Base-by-base conservation (phyloP, 2,888 invertebrate genomes). In the Mesopsocus fuscifrons region DNA sequence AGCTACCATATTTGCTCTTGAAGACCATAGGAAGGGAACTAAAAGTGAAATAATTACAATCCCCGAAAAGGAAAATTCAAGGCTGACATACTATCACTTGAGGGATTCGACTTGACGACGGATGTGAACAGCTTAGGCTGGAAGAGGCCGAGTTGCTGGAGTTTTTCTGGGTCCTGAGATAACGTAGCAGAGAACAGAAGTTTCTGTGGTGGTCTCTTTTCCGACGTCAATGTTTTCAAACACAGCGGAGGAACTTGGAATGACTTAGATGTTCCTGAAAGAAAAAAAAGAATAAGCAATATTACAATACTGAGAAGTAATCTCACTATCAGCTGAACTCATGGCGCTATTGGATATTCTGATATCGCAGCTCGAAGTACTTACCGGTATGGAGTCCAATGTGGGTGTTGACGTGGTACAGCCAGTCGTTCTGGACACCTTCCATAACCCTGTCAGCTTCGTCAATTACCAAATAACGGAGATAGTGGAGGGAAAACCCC, bases 381-480 rank as follows among this genome's bases (percentile, higher is more conserved):
- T 45, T 69, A 42, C 42, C 26, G 45, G 42, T 5, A 47, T 46
- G 26, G 26, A 26, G 26, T 6, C 51, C 68, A 21, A 78, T 71
- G 56, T 77, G 77, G 47, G 64, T 68, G 54, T 88, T 82, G 45
- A 91, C 66, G 56, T 84, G 76, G 52, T 77, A 74, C 3, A 91
- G 66, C 91, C 89, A 94, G 57, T 91, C 85, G 58, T 87, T 82
- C 59, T 91, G 84, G 40, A 88, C 73, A 54, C 84, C 82, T 52
- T 91, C 88, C 66, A 92, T 78, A 51, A 94, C 82, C 51, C 89
- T 71, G 63, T 98, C 98, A 4, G 98, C 98, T 67, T 98, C 98
- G 61, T 98, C 98, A 45, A 98, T 83, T 0, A 98, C 74, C 34
- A 92, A 63, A 62, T 80, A 89, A 54, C 75, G 70, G 1, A 89